A percentile compares a stretch with the other conserved stretches of the same genome.
Evolutionary conservation across 2,113 vertebrate genomes (phyloP).

Genomic region (Benitochromis conjunctus): DNA sequence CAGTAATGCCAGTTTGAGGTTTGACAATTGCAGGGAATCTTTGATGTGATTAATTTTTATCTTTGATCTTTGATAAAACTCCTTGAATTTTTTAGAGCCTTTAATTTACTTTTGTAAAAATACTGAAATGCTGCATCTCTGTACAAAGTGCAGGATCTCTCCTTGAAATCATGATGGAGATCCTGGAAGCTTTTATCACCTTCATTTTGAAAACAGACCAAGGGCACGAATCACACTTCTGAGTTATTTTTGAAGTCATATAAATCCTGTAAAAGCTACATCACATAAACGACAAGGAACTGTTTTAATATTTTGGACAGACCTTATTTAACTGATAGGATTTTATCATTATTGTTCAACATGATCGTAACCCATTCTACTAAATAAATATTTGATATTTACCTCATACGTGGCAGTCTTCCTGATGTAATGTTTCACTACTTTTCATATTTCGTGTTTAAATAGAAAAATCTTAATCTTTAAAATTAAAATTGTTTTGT

Average conservation of each 20-base stretch:
- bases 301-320: not conserved
- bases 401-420: not conserved
- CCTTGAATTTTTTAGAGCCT: not conserved
- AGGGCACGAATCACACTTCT: not conserved
- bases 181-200: not conserved
- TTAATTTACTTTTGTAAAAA: not conserved
- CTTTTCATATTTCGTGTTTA: not conserved
- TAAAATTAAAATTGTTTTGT: not conserved
- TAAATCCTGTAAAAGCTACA: not conserved
- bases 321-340: not conserved
- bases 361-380: not conserved
- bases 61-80: not conserved
- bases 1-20: not conserved
- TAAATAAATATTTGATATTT: slow-evolving; percentile 24
- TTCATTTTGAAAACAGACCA: not conserved
- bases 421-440: fast-evolving
- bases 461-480: not conserved
- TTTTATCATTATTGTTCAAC: not conserved
- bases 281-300: not conserved
- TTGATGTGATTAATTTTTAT: not conserved
- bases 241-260: not conserved
- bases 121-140: not conserved
- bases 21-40: not conserved
- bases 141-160: not conserved
- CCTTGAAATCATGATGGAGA: not conserved